Evolutionary conservation across 2,888 invertebrate species (phyloP).

Genomic region (Clostera curtula): DNA sequence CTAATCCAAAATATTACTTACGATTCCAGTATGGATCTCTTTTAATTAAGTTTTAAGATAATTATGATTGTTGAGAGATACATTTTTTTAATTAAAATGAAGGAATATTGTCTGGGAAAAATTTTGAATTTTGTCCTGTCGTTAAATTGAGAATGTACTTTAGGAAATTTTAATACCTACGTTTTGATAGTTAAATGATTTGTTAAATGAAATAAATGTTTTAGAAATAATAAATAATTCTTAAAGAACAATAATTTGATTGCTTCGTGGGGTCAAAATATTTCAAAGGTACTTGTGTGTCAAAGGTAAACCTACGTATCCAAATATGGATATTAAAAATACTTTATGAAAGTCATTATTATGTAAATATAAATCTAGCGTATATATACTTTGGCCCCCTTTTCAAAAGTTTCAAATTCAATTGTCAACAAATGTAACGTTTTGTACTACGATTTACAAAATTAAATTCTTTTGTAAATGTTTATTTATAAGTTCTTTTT

Average conservation of each 20-base stretch:
- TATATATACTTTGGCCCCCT: too few relatives aligned
- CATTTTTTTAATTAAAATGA: slow-evolving; percentile 19
- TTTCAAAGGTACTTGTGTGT: slow-evolving; percentile 1
- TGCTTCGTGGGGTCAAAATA: neutral
- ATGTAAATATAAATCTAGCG: slow-evolving; percentile 9
- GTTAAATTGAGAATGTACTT: slow-evolving; percentile 24
- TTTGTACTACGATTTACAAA: slow-evolving; percentile 17
- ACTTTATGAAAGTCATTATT: slow-evolving; percentile 9
- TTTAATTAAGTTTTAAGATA: slow-evolving; percentile 44
- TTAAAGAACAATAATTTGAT: too few relatives aligned
- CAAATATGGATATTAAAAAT: neutral
- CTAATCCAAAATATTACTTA: slow-evolving; percentile 26
- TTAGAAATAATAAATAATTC: slow-evolving; percentile 19
- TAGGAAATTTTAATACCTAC: slow-evolving; percentile 19
- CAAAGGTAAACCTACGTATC: slow-evolving; percentile 6
- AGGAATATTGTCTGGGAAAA: slow-evolving; percentile 20
- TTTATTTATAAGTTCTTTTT: slow-evolving; percentile 32
- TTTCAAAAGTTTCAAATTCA: slow-evolving; percentile 22
- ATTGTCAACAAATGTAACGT: slow-evolving; percentile 22
- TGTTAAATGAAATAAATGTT: slow-evolving; percentile 24
- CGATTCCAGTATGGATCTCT: slow-evolving; percentile 50
- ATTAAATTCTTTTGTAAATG: slow-evolving; percentile 26
- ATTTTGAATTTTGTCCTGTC: slow-evolving; percentile 26
- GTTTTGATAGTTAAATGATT: slow-evolving; percentile 23
- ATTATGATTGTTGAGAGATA: slow-evolving; percentile 34